These are phyloP conservation scores for Apus apus DNA, from an alignment of 2,113 vertebrate species.

Conservation along the genomic window DNA sequence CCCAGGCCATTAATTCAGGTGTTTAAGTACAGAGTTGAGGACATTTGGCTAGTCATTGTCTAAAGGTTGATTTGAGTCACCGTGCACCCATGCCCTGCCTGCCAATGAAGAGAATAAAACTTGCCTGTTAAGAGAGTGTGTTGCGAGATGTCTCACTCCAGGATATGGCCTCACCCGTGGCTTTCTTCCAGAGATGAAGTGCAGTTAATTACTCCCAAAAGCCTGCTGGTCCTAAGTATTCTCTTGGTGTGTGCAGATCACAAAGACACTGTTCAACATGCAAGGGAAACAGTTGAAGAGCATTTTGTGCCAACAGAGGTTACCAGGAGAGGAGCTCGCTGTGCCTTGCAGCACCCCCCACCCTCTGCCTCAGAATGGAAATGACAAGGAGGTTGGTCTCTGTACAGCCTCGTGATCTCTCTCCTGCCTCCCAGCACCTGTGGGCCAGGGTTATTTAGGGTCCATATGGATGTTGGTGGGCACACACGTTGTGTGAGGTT, in stretches of 20 bases:
- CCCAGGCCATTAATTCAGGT: background rate
- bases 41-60: background rate
- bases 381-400: background rate
- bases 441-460: background rate
- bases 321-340: background rate
- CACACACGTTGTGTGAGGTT: fast-evolving
- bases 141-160: background rate
- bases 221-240: background rate
- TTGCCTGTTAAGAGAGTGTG: background rate
- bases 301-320: background rate
- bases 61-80: background rate
- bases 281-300: background rate
- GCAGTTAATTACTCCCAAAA: background rate
- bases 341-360: background rate
- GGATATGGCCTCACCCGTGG: background rate
- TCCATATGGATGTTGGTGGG: fast-evolving
- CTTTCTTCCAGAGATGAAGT: background rate
- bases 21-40: background rate
- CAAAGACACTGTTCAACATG: background rate
- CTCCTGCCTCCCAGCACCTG: background rate
- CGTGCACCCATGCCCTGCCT: fast-evolving
- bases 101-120: background rate
- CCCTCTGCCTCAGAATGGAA: too few relatives aligned
- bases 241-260: background rate
- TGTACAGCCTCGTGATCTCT: fast-evolving